Evolutionary conservation across 2,113 vertebrate species (phyloP).

Genomic region (Probosciger aterrimus): DNA sequence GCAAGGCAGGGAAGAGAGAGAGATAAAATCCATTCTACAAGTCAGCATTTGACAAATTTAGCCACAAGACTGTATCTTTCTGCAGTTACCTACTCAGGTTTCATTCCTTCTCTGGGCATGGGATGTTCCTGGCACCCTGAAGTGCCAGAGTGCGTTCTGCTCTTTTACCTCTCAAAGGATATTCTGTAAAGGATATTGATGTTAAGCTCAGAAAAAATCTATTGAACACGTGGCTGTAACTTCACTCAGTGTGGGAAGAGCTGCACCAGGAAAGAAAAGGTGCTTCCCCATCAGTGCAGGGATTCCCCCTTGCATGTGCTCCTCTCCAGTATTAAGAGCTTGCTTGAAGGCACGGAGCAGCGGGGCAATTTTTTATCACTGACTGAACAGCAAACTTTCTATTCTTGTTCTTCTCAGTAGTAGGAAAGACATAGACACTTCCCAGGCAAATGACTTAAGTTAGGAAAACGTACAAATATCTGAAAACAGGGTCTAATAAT

Average conservation of each 20-base stretch:
- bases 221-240: neutral
- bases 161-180: neutral
- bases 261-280: neutral
- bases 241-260: neutral
- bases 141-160: neutral
- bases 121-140: neutral
- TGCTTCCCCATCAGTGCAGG: neutral
- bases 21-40: neutral
- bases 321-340: neutral
- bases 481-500: neutral
- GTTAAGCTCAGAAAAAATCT: neutral
- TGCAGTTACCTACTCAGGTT: neutral
- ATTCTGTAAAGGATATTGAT: neutral
- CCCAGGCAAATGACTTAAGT: neutral
- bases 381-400: neutral
- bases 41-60: neutral
- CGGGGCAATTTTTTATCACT: neutral
- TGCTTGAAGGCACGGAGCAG: neutral
- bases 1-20: neutral
- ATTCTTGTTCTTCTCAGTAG: neutral
- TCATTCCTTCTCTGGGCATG: neutral
- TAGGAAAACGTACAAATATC: neutral
- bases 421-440: neutral
- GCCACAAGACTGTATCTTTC: neutral
- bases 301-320: rapidly evolving